Conservation (phyloP, 2,113 vertebrate genomes). For the Nothoprocta perdicaria region DNA sequence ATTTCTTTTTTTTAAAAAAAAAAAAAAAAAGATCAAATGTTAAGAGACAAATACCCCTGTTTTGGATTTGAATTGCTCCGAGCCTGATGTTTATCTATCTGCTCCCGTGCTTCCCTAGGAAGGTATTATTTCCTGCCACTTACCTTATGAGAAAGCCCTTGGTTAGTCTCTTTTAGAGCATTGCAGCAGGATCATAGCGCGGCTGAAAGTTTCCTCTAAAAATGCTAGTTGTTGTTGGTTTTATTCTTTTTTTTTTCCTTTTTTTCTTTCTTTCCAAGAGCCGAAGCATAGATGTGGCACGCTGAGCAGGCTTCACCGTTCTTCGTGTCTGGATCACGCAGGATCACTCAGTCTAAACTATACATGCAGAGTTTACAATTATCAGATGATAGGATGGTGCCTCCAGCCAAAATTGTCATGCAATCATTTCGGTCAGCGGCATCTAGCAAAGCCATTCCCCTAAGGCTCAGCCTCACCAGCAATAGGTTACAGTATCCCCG, state of each 20-base stretch:
- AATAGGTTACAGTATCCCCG: not conserved
- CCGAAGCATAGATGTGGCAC: not conserved
- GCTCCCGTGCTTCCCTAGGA: not conserved
- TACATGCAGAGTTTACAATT: constrained; percentile 77
- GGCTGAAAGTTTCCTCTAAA: not conserved
- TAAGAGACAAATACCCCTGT: not conserved
- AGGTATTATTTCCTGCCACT: constrained; percentile 35
- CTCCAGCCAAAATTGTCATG: constrained; percentile 76
- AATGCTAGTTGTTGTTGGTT: not conserved
- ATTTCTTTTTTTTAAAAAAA: not conserved
- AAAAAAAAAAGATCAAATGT: not conserved
- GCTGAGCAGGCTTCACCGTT: not conserved
- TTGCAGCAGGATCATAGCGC: not conserved
- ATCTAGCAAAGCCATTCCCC: constrained; percentile 62
- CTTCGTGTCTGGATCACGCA: constrained; percentile 8
- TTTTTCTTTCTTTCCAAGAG: not conserved
- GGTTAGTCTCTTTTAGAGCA: constrained; percentile 19
- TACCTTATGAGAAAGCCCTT: constrained; percentile 65
- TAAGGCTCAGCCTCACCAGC: constrained; percentile 11
- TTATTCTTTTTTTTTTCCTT: not conserved
- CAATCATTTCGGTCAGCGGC: constrained; percentile 77
- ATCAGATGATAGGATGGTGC: constrained; percentile 71
- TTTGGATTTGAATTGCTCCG: not conserved
- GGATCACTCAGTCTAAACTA: constrained; percentile 32
- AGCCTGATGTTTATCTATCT: not conserved